Conservation (phyloP, 2,113 vertebrate species). For the Notarius quadriscutis region DNA sequence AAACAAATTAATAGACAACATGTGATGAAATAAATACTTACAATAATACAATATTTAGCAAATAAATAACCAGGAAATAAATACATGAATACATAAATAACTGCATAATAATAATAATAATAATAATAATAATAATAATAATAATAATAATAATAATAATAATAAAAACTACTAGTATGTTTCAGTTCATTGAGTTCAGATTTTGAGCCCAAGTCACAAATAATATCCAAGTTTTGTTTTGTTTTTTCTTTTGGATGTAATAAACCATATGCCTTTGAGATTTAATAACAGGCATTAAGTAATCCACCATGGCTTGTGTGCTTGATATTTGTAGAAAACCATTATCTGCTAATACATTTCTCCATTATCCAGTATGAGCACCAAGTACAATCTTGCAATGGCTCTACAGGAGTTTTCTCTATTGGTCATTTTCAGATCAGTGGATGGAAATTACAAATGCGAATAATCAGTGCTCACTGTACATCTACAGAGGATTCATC, state of each 20-base stretch:
- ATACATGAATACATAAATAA: constrained; percentile 65
- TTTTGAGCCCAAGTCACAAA: constrained; percentile 36
- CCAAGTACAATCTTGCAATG: constrained; percentile 36
- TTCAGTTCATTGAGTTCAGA: constrained; percentile 2
- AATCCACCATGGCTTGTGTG: constrained; percentile 72
- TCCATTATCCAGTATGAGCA: constrained; percentile 61
- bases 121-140: constrained; percentile 32
- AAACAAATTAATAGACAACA: constrained; percentile 75
- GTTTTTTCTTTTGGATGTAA: constrained; percentile 16
- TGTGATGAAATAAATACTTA: constrained; percentile 77
- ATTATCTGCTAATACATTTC: constrained; percentile 68
- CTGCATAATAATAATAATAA: constrained; percentile 32
- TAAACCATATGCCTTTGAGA: constrained; percentile 27
- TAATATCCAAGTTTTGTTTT: neutral
- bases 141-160: constrained; percentile 18
- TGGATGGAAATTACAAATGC: constrained; percentile 15
- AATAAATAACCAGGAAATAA: constrained; percentile 75
- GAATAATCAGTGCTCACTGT: constrained; percentile 16
- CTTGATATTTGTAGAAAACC: constrained; percentile 81
- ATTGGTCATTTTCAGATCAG: constrained; percentile 31
- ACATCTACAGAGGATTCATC: constrained; percentile 42
- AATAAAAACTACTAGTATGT: neutral
- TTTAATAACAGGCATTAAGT: constrained; percentile 57
- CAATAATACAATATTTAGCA: constrained; percentile 74
- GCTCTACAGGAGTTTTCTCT: constrained; percentile 34